These are phyloP conservation scores for Octodonta nipae DNA, from an alignment of 2,888 invertebrate species.

Conservation along the genomic window DNA sequence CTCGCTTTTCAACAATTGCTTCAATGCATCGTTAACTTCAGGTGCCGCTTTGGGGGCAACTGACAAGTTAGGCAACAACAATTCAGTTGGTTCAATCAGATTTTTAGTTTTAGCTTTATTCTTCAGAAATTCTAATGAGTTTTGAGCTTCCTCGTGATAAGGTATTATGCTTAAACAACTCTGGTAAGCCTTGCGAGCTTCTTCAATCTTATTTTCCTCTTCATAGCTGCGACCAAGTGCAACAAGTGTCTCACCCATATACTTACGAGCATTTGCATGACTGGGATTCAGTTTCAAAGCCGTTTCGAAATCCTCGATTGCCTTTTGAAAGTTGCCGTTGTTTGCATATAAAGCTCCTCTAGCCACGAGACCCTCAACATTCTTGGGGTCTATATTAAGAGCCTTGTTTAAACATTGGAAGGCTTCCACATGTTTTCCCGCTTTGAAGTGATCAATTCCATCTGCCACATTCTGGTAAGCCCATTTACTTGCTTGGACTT, in stretches of 20 bases:
- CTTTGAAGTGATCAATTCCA: slow-evolving; percentile 88
- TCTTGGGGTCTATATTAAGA: slow-evolving; percentile 77
- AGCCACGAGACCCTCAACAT: slow-evolving; percentile 84
- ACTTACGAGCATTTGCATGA: slow-evolving; percentile 86
- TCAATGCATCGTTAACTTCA: slow-evolving; percentile 52
- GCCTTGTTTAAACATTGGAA: slow-evolving; percentile 90
- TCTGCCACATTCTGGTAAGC: slow-evolving; percentile 86
- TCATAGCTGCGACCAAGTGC: slow-evolving; percentile 80
- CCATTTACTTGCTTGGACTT: slow-evolving; percentile 85
- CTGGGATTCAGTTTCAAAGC: slow-evolving; percentile 77
- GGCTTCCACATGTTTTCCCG: slow-evolving; percentile 83
- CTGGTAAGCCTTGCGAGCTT: slow-evolving; percentile 72
- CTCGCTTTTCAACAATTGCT: slow-evolving; percentile 45
- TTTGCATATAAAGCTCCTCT: slow-evolving; percentile 87
- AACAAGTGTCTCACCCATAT: slow-evolving; percentile 83
- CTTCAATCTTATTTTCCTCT: slow-evolving; percentile 72
- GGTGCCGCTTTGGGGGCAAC: slow-evolving; percentile 34
- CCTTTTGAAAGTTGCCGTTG: slow-evolving; percentile 83
- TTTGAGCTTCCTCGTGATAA: slow-evolving; percentile 75
- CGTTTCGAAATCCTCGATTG: slow-evolving; percentile 87
- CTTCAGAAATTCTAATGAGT: slow-evolving; percentile 68
- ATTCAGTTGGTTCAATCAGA: slow-evolving; percentile 49
- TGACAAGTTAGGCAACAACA: slow-evolving; percentile 46
- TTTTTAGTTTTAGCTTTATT: slow-evolving; percentile 49
- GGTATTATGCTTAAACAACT: slow-evolving; percentile 73